A percentile compares a stretch with the other conserved stretches of the same genome.
These are phyloP conservation scores for Delichon dasypus DNA, from an alignment of 2,797 vertebrate genomes.

Conservation along the genomic window DNA sequence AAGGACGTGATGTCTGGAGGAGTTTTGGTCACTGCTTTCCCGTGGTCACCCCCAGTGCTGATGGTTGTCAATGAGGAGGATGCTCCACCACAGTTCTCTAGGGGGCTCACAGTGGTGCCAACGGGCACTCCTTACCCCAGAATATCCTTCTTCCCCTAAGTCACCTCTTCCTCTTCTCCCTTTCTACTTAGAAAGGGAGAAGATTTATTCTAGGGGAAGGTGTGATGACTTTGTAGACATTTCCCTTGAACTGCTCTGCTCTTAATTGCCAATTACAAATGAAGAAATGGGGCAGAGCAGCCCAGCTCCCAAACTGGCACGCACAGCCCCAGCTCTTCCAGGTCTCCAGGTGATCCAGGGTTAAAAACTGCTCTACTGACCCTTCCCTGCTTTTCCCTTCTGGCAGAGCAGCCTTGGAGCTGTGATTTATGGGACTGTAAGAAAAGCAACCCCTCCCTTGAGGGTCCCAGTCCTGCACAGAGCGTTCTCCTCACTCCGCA, in stretches of 20 bases:
- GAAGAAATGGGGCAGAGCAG: rapidly evolving
- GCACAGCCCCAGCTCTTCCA: background rate
- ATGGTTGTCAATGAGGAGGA: background rate
- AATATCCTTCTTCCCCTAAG: background rate
- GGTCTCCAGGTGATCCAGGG: background rate
- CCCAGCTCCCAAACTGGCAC: background rate
- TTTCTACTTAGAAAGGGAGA: background rate
- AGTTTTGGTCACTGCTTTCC: background rate
- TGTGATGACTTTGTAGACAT: background rate
- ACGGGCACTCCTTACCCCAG: background rate
- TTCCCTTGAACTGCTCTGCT: background rate
- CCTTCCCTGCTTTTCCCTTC: background rate
- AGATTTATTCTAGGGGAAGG: background rate
- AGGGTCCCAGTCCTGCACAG: background rate
- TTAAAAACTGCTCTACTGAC: background rate
- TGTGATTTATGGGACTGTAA: background rate
- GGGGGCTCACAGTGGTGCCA: rapidly evolving
- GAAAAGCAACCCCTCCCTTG: background rate
- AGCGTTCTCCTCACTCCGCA: rapidly evolving
- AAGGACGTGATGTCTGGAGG: background rate
- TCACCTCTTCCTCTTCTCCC: background rate
- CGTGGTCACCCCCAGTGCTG: rapidly evolving
- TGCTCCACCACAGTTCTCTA: background rate
- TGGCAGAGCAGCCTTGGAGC: background rate
- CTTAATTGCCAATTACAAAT: background rate